Conservation (phyloP, 2,113 vertebrate species). For the Phocoena phocoena region DNA sequence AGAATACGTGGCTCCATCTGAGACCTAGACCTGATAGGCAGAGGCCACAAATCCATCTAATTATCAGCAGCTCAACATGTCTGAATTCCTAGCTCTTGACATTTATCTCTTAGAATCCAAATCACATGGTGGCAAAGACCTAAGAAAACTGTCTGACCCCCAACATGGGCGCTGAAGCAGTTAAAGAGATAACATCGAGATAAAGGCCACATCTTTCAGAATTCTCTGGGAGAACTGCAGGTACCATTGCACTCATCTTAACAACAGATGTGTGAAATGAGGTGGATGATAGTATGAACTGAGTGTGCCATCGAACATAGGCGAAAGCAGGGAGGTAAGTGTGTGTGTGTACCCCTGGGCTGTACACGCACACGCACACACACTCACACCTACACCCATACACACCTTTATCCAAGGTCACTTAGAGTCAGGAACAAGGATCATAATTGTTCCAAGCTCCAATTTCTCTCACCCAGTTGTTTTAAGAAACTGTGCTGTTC, state of each 20-base stretch:
- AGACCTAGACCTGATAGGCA: neutral
- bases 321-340: neutral
- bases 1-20: neutral
- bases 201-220: neutral
- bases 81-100: neutral
- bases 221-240: neutral
- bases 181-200: neutral
- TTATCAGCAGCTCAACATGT: neutral
- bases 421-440: neutral
- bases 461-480: neutral
- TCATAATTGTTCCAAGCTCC: neutral
- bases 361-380: accelerated
- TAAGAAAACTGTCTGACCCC: neutral
- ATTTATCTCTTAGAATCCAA: conserved; percentile 12
- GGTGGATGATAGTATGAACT: neutral
- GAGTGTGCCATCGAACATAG: neutral
- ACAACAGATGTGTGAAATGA: neutral
- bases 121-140: neutral
- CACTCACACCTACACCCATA: neutral
- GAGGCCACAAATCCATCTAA: neutral
- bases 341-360: neutral
- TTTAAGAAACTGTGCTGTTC: neutral
- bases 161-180: neutral
- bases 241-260: neutral
- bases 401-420: neutral